Conservation (phyloP, 2,797 vertebrate genomes). For the Diglossa cyanea region DNA sequence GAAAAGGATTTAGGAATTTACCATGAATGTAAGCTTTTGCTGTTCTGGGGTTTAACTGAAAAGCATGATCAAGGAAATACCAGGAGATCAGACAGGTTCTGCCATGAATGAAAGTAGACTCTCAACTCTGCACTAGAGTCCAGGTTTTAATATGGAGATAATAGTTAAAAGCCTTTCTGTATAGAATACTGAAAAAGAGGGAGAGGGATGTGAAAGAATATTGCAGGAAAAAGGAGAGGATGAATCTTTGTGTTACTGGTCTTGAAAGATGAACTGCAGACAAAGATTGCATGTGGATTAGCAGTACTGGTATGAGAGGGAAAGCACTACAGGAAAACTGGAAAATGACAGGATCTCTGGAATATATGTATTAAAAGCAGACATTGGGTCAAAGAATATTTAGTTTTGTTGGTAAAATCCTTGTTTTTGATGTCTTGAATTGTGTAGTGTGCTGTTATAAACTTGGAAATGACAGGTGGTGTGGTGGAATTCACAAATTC, state of each 20-base stretch:
- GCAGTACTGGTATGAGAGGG: not conserved
- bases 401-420: not conserved
- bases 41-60: not conserved
- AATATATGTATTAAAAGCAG: not conserved
- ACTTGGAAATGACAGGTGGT: slow-evolving; percentile 2
- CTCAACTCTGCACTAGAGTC: not conserved
- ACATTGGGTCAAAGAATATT: not conserved
- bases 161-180: not conserved
- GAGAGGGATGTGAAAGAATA: not conserved
- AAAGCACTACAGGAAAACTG: not conserved
- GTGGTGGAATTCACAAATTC: not conserved
- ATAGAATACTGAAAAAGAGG: not conserved
- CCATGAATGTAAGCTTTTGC: not conserved
- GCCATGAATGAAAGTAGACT: not conserved
- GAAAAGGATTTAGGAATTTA: not conserved
- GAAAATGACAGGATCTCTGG: not conserved
- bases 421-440: not conserved
- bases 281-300: not conserved
- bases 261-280: not conserved
- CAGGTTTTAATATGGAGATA: not conserved
- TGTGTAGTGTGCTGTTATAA: not conserved
- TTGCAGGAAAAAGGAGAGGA: not conserved
- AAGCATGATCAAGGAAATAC: not conserved
- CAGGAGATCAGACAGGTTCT: not conserved
- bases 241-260: not conserved